Evolutionary conservation across 2,113 vertebrate genomes (phyloP), one percentile per base, ranked within the genome.

Genomic region (Brevimyrus niger): DNA sequence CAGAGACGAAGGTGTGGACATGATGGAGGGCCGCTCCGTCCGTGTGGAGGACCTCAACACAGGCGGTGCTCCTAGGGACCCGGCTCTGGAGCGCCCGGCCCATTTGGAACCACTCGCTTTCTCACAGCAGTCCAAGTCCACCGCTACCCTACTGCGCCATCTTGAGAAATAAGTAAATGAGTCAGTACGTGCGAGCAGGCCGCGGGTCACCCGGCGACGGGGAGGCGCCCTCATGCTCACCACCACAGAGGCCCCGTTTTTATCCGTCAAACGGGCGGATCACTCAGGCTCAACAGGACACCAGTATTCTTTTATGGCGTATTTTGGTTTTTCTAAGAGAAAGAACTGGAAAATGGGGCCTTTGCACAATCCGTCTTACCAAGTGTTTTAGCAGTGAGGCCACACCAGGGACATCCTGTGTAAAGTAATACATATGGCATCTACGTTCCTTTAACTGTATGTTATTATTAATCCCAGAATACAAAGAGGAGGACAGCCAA

Each of bases 1-100:
- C 44, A 47, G 35, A 27, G 27, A 89, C 44, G 38, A 85, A 85
- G 80, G 55, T 13, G 35, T 2, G 50, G 80, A 58, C 50, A 89
- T 84, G 88, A 89, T 89, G 88, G 88, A 73, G 21, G 55, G 61
- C 53, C n/a, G 1, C 44, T 85, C 51, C 46, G 27, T 47, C 21
- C 38, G 31, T 21, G 76, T 15, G 35, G 73, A n/a, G 31, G 27
- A 17, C 80, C 47, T 13, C 23, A 31, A 19, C 55, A 6, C 21
- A 85, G 83, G 76, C 38, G 0, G 8, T 11, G 5, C 69, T 53
- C 38, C 27, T 31, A 44, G 55, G 58, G 80, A 82, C 47, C 88
- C n/a, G 73, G 50, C 42, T 82, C 9, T 3, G 31, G 47, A 55
- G 48, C 6, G 3, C 15, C 6, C 61, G 15, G 42, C 35, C 46